Percentiles rank a stretch among this genome's conserved stretches.
phyloP scores from a whole-genome alignment of 2,797 vertebrate species.

The Mionectes olivaceus region DNA sequence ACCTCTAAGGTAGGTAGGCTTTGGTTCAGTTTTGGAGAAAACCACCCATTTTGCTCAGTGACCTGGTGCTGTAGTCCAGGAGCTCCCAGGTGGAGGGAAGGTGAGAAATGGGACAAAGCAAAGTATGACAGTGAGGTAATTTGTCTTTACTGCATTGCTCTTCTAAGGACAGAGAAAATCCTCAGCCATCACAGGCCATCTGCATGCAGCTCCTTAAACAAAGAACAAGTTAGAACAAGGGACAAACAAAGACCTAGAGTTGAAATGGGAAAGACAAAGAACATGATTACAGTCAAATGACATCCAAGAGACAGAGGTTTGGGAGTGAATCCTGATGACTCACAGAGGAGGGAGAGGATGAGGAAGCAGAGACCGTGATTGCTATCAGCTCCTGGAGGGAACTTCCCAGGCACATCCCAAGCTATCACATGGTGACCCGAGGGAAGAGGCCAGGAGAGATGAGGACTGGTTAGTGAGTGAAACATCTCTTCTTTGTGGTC shows the following conservation, averaged over 20 bases:
- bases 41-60: not conserved
- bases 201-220: not conserved
- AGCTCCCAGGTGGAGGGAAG: not conserved
- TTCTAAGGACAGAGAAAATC: not conserved
- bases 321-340: not conserved
- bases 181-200: fast-evolving
- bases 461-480: not conserved
- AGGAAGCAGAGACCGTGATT: not conserved
- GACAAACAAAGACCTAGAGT: not conserved
- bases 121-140: not conserved
- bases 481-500: not conserved
- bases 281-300: not conserved
- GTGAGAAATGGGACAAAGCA: not conserved
- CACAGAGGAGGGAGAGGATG: not conserved
- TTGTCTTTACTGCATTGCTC: not conserved
- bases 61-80: not conserved
- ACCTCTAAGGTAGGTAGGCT: not conserved
- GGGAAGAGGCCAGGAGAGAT: not conserved
- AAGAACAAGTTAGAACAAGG: not conserved
- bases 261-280: not conserved
- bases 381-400: not conserved
- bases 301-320: not conserved
- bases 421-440: not conserved
- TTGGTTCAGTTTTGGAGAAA: not conserved
- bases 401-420: not conserved